Base-by-base conservation (phyloP, 2,797 vertebrate genomes). In the Harpia harpyja region DNA sequence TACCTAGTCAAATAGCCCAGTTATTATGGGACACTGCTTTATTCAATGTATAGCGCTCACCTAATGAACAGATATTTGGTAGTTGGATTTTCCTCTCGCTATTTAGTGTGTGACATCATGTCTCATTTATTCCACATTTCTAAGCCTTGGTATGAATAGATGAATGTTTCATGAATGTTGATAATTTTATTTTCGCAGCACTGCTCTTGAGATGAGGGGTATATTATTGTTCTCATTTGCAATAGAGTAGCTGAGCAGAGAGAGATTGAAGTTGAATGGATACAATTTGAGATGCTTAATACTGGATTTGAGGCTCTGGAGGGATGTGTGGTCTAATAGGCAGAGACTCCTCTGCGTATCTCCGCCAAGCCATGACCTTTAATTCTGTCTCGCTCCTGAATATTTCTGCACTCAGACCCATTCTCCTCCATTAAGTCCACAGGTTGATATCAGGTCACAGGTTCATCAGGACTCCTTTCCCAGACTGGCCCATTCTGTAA, bases 161-260 rank as follows among this genome's bases (percentile, higher is more conserved):
- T 89, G 49, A 97, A 89, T 87, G 81, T 95, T 95, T 94, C 90
- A 75, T 95, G 90, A 95, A 77, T 87, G 88, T 91, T 96, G 81
- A 95, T 94, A 93, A 96, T 97, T 95, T 94, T 94, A 87, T 93
- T 95, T 95, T 95, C 6, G 2, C 67, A 80, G 88, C 70, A 39
- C 37, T 85, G 68, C 80, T 97, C 56, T 95, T 85, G 56, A 95
- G 93, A 85, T 92, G 88, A 96, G 48, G 59, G 60, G 39, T 63
- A 46, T 95, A 70, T 95, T 94, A 90, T 91, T 94, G 77, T 95
- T 92, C 95, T 92, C 83, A 92, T 93, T 94, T 91, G 78, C 81
- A 70, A 57, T 41, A 87, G 72, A 67, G 83, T 72, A 92, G 53
- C 54, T 1, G 46, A 95, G 67, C 70, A 87, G 67, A 85, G 70